Evolutionary conservation across 1,140 invertebrate species (phyloP).

Genomic region (Trichogramma pretiosum): DNA sequence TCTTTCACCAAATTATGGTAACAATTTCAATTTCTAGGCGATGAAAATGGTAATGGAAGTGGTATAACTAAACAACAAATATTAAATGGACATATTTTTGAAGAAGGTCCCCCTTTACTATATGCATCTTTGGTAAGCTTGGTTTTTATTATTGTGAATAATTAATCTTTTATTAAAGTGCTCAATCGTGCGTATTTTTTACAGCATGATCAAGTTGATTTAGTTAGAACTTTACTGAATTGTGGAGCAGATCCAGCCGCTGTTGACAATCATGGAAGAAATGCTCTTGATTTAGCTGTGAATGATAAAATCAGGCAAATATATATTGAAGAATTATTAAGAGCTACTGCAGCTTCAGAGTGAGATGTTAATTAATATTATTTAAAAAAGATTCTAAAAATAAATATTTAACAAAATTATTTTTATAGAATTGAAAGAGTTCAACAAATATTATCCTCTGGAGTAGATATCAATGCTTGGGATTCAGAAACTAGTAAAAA

Average conservation of each 20-base stretch:
- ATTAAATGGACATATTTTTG: slow-evolving; percentile 44
- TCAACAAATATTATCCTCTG: slow-evolving; percentile 44
- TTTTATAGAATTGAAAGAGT: slow-evolving; percentile 42
- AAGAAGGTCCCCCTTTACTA: slow-evolving; percentile 55
- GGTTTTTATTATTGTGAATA: neutral
- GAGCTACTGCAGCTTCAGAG: slow-evolving; percentile 57
- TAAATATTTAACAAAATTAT: slow-evolving; percentile 8
- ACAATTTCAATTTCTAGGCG: slow-evolving; percentile 23
- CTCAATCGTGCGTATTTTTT: neutral
- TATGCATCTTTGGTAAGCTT: slow-evolving; percentile 55
- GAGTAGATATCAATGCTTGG: slow-evolving; percentile 51
- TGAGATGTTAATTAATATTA: slow-evolving; percentile 31
- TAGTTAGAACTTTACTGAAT: slow-evolving; percentile 52
- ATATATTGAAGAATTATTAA: slow-evolving; percentile 55
- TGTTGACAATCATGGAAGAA: slow-evolving; percentile 49
- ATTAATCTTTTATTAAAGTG: neutral
- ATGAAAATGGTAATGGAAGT: slow-evolving; percentile 32
- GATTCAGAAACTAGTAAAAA: slow-evolving; percentile 54
- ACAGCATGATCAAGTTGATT: slow-evolving; percentile 50
- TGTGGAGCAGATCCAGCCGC: slow-evolving; percentile 53
- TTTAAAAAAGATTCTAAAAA: neutral
- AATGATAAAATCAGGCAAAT: slow-evolving; percentile 48
- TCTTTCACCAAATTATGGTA: neutral
- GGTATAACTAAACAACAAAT: slow-evolving; percentile 45
- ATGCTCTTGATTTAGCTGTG: slow-evolving; percentile 48